phyloP scores from a whole-genome alignment of 2,888 invertebrate species.

The Tethea ocularis region DNA sequence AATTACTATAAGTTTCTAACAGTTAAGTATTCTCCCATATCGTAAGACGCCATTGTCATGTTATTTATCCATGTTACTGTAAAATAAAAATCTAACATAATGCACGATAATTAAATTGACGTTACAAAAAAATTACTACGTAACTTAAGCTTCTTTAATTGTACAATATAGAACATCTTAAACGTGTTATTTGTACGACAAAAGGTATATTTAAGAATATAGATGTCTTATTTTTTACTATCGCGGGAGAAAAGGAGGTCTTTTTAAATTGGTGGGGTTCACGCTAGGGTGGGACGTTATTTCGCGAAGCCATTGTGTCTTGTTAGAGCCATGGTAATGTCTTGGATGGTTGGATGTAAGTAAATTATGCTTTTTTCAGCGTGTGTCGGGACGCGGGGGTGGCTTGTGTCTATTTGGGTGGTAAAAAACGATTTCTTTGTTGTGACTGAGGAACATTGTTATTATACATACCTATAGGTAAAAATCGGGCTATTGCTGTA shows the following conservation, averaged over 20 bases:
- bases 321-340: conserved; percentile 77
- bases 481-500: neutral
- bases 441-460: conserved; percentile 21
- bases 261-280: conserved; percentile 13
- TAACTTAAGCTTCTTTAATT: neutral
- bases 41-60: neutral
- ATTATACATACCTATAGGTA: conserved; percentile 12
- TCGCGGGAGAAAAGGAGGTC: neutral
- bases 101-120: neutral
- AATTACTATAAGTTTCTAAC: neutral
- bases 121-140: neutral
- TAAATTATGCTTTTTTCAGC: conserved; percentile 76
- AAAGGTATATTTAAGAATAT: neutral
- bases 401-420: conserved; percentile 27
- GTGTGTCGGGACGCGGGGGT: conserved; percentile 39
- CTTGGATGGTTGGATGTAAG: conserved; percentile 77
- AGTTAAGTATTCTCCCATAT: neutral
- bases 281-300: conserved; percentile 63
- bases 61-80: neutral
- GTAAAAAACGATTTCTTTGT: conserved; percentile 35
- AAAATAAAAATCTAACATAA: neutral
- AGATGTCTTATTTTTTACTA: neutral
- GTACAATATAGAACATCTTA: neutral
- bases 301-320: conserved; percentile 79
- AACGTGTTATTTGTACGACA: neutral